Conservation (phyloP, 2,113 vertebrate species). For the Sorex araneus region DNA sequence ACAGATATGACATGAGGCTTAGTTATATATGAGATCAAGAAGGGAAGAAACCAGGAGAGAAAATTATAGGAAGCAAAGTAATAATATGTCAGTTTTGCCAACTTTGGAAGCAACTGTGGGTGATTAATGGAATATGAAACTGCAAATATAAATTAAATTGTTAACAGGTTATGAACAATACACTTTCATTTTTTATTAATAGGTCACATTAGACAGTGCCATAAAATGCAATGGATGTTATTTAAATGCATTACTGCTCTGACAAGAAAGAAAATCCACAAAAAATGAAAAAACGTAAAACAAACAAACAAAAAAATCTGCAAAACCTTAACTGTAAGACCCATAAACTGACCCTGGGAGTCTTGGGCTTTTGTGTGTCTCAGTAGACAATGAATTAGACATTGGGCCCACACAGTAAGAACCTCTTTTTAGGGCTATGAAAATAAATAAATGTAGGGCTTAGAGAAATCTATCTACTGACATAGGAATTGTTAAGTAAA, state of each 20-base stretch:
- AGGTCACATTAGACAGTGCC: background rate
- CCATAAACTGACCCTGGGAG: background rate
- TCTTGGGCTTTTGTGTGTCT: background rate
- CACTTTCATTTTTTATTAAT: slow-evolving; percentile 11
- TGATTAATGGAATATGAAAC: background rate
- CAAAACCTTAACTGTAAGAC: background rate
- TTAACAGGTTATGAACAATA: background rate
- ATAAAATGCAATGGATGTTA: background rate
- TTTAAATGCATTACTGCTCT: background rate
- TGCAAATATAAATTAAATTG: slow-evolving; percentile 35
- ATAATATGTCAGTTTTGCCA: slow-evolving; percentile 3
- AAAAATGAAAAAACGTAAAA: no score
- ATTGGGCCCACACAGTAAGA: background rate
- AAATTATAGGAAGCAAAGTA: background rate
- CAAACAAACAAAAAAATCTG: background rate
- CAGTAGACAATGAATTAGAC: slow-evolving; percentile 4
- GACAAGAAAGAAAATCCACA: background rate
- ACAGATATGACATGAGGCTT: background rate
- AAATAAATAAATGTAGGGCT: background rate
- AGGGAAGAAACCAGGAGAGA: background rate
- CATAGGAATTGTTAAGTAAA: slow-evolving; percentile 17
- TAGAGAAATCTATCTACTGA: background rate
- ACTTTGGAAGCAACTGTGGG: background rate
- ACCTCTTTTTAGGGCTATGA: background rate
- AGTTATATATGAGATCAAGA: background rate